A percentile compares a stretch with the other conserved stretches of the same genome.
phyloP scores from a whole-genome alignment of 2,797 vertebrate species.

The Acanthiza pusilla region DNA sequence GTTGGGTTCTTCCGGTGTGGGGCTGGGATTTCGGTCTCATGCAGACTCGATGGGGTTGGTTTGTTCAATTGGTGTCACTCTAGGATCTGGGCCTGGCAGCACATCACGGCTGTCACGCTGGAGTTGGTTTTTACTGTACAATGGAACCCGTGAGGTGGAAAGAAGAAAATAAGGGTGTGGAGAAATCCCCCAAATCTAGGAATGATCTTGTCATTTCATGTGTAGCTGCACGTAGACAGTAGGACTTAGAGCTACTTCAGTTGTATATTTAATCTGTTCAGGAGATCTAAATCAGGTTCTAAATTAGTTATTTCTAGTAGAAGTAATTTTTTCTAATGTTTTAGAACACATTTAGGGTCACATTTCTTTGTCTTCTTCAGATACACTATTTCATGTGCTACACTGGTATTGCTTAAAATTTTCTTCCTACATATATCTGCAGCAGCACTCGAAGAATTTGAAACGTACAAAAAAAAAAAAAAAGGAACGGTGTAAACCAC shows the following conservation, averaged over 20 bases:
- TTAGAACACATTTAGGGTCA: no score
- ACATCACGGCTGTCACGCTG: fast-evolving
- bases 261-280: not conserved
- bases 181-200: not conserved
- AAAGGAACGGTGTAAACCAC: not conserved
- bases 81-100: not conserved
- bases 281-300: not conserved
- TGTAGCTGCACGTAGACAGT: not conserved
- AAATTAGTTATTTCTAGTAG: not conserved
- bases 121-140: not conserved
- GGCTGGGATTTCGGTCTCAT: not conserved
- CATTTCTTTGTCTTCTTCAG: not conserved
- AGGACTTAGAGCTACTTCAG: not conserved
- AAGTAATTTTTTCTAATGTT: not conserved
- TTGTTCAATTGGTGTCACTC: not conserved
- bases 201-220: fast-evolving
- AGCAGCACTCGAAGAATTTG: not conserved
- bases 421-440: fast-evolving
- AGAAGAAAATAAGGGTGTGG: not conserved
- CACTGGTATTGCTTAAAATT: not conserved
- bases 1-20: fast-evolving
- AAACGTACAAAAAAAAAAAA: not conserved
- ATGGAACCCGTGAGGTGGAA: fast-evolving
- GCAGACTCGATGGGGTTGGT: not conserved
- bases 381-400: not conserved